Evolutionary conservation across 2,113 vertebrate species (phyloP).

Genomic region (Embiotoca jacksoni): DNA sequence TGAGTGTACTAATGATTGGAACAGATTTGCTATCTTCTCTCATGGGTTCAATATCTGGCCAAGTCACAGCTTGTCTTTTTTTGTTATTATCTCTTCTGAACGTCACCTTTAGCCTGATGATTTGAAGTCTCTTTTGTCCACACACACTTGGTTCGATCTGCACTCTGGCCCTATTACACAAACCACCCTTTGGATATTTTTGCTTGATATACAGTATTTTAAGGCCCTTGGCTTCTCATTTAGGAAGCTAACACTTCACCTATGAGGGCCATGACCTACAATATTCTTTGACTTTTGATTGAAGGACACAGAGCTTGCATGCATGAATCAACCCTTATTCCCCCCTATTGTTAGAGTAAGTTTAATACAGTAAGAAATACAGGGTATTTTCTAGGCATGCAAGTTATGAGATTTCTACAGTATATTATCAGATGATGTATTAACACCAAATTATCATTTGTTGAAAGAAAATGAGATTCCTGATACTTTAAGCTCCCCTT

Average conservation of each 20-base stretch:
- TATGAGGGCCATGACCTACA: constrained; percentile 6
- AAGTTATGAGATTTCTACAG: constrained; percentile 70
- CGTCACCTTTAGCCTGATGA: constrained; percentile 18
- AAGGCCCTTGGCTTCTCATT: constrained; percentile 24
- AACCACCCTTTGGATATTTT: constrained; percentile 12
- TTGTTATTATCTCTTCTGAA: not conserved
- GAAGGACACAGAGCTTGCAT: constrained; percentile 59
- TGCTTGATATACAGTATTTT: constrained; percentile 18
- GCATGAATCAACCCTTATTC: constrained; percentile 59
- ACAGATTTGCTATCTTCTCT: constrained; percentile 48
- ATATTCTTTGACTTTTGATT: constrained; percentile 24
- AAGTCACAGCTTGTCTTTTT: constrained; percentile 4
- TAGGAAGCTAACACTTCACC: constrained; percentile 20
- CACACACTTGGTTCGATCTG: constrained; percentile 5
- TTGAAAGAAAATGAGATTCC: constrained; percentile 41
- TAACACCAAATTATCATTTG: constrained; percentile 49
- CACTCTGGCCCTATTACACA: constrained; percentile 36
- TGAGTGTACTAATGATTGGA: constrained; percentile 22
- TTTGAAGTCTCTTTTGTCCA: constrained; percentile 20
- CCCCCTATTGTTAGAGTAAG: constrained; percentile 31
- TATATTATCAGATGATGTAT: constrained; percentile 55
- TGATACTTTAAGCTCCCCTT: constrained; percentile 42
- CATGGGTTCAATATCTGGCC: not conserved
- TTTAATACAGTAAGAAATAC: constrained; percentile 74
- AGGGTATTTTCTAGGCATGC: constrained; percentile 87